A percentile compares a stretch with the other conserved stretches of the same genome.
phyloP scores from a whole-genome alignment of 2,888 invertebrate genomes.

The Trisateles emortualis region DNA sequence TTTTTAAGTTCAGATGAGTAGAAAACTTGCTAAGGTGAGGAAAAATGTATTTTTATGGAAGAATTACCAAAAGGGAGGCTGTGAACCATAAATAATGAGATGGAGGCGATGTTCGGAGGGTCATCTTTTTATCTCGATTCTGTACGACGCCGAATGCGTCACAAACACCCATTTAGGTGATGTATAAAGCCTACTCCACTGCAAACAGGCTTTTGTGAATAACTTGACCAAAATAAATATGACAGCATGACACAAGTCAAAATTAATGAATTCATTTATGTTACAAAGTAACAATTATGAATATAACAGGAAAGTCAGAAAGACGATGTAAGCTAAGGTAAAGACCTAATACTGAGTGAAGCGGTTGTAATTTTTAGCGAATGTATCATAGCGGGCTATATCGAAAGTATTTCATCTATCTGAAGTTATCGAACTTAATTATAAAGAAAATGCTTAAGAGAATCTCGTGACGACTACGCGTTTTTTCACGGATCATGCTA shows the following conservation, averaged over 20 bases:
- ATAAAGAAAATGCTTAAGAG: conserved; percentile 5
- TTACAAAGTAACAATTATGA: no score
- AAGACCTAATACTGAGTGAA: no score
- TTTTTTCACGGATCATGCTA: conserved; percentile 17
- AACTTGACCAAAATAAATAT: no score
- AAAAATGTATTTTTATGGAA: conserved; percentile 51
- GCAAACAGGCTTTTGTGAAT: no score
- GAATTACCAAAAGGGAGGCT: conserved; percentile 62
- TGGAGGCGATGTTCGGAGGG: conserved; percentile 48
- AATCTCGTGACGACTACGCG: conserved; percentile 5
- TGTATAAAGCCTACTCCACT: conserved; percentile 6
- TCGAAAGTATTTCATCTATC: conserved; percentile 1
- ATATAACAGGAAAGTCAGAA: no score
- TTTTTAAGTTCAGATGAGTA: conserved; percentile 30
- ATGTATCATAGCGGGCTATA: no score
- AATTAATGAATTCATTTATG: no score
- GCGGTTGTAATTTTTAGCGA: no score
- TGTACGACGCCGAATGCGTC: conserved; percentile 58
- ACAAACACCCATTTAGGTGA: conserved; percentile 44
- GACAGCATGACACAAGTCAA: no score
- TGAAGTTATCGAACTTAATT: conserved; percentile 11
- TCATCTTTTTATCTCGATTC: conserved; percentile 66
- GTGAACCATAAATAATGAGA: conserved; percentile 74
- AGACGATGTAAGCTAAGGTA: no score
- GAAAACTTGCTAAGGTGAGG: conserved; percentile 37